These are phyloP conservation scores for Thecophora atra DNA, from an alignment of 2,888 invertebrate species.

Conservation along the genomic window DNA sequence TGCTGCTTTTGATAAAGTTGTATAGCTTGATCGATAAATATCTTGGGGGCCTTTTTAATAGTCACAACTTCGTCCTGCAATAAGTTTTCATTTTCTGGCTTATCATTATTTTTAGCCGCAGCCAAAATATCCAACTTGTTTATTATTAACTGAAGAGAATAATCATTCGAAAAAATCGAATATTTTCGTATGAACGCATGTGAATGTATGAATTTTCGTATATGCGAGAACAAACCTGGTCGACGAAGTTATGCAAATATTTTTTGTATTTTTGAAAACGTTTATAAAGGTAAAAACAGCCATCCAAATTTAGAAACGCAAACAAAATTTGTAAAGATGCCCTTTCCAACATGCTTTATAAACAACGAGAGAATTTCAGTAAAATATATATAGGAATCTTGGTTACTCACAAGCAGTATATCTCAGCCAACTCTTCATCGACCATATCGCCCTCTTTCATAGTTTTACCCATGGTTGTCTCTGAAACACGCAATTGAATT, in stretches of 20 bases:
- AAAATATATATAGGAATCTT: too few relatives aligned
- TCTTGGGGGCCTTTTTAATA: constrained; percentile 45
- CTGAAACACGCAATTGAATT: constrained; percentile 27
- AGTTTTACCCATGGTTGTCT: constrained; percentile 46
- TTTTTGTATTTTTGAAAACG: not conserved
- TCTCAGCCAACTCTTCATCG: constrained; percentile 32
- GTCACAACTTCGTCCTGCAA: constrained; percentile 4
- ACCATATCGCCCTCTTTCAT: constrained; percentile 39
- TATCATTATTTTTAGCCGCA: not conserved
- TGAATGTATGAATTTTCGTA: too few relatives aligned
- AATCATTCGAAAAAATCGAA: too few relatives aligned
- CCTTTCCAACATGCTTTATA: constrained; percentile 4
- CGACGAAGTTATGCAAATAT: constrained; percentile 8
- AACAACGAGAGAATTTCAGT: too few relatives aligned
- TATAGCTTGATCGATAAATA: constrained; percentile 50
- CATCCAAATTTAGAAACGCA: not conserved
- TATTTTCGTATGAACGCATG: too few relatives aligned
- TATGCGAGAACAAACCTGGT: constrained; percentile 14
- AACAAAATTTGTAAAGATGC: not conserved
- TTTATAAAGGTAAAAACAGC: not conserved
- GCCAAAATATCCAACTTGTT: not conserved
- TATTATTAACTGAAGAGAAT: constrained; percentile 15
- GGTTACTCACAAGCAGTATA: constrained; percentile 36
- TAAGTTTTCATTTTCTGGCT: not conserved
- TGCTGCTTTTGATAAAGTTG: constrained; percentile 43